Conservation (phyloP, 2,888 invertebrate species). For the Monochamus alternatus region DNA sequence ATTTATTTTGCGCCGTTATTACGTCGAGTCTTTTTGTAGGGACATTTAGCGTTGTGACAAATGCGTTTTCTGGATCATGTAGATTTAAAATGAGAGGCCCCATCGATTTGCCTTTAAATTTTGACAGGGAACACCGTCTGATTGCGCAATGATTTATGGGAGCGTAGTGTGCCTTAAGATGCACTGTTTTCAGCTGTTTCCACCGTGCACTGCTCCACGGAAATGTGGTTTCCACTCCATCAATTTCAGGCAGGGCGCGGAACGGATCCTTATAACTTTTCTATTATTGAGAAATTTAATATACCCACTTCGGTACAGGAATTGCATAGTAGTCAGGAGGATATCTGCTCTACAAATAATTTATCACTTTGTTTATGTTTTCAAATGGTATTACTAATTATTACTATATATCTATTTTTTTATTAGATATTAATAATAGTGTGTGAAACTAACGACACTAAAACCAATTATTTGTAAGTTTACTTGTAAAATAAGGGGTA, state of each 20-base stretch:
- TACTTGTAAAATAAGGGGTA: no score
- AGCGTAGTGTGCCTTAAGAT: neutral
- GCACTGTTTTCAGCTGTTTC: neutral
- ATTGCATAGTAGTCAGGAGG: no score
- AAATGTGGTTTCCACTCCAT: neutral
- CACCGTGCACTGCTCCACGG: neutral
- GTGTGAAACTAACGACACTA: no score
- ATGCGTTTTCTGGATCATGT: slow-evolving; percentile 40
- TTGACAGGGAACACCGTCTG: slow-evolving; percentile 28
- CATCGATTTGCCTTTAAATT: slow-evolving; percentile 41
- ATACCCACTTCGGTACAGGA: no score
- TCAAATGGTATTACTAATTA: no score
- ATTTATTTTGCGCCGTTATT: slow-evolving; percentile 37
- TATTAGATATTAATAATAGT: no score
- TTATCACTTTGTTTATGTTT: no score
- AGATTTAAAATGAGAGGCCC: slow-evolving; percentile 27
- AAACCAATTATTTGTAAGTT: no score
- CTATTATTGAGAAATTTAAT: neutral
- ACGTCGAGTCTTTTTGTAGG: slow-evolving; percentile 30
- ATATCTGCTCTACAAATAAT: no score
- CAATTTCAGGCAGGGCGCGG: neutral
- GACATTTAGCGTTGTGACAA: slow-evolving; percentile 40
- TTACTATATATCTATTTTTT: no score
- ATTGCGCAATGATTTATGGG: slow-evolving; percentile 30
- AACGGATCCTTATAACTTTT: neutral